Conservation (phyloP, 2,888 invertebrate species). For the Drosophila prolongata region DNA sequence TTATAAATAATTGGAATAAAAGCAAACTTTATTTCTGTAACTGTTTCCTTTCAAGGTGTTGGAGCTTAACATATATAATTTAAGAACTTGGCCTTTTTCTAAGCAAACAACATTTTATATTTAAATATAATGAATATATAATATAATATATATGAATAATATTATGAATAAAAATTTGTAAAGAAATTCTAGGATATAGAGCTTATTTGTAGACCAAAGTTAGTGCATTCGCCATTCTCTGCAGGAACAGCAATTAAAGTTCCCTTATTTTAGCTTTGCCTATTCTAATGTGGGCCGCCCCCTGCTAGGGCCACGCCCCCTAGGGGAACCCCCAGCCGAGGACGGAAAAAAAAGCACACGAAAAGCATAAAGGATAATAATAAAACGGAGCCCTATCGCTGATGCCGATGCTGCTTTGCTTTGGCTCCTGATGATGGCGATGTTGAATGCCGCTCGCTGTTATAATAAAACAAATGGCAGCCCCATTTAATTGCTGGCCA, state of each 20-base stretch:
- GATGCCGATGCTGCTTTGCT: constrained; percentile 64
- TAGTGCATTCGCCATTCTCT: constrained; percentile 8
- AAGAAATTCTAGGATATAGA: background rate
- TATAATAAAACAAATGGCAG: constrained; percentile 82
- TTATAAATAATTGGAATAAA: too few species aligned
- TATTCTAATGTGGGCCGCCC: constrained; percentile 71
- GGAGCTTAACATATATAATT: too few species aligned
- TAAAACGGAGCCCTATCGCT: constrained; percentile 75
- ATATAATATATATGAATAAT: too few species aligned
- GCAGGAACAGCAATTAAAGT: background rate
- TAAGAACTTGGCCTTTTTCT: too few species aligned
- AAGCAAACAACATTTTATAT: too few species aligned
- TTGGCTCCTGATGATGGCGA: constrained; percentile 40
- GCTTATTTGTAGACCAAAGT: background rate
- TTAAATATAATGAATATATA: background rate
- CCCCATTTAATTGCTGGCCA: constrained; percentile 82
- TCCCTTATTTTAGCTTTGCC: constrained; percentile 66
- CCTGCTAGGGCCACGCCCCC: constrained; percentile 45
- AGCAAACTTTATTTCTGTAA: too few species aligned
- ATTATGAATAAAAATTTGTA: background rate
- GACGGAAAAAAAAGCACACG: constrained; percentile 38
- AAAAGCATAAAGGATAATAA: constrained; percentile 75
- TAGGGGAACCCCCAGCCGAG: background rate
- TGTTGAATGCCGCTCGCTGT: constrained; percentile 51
- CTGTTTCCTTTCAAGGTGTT: too few species aligned